Base-by-base conservation (phyloP, 2,113 vertebrate genomes). In the Siniperca chuatsi region DNA sequence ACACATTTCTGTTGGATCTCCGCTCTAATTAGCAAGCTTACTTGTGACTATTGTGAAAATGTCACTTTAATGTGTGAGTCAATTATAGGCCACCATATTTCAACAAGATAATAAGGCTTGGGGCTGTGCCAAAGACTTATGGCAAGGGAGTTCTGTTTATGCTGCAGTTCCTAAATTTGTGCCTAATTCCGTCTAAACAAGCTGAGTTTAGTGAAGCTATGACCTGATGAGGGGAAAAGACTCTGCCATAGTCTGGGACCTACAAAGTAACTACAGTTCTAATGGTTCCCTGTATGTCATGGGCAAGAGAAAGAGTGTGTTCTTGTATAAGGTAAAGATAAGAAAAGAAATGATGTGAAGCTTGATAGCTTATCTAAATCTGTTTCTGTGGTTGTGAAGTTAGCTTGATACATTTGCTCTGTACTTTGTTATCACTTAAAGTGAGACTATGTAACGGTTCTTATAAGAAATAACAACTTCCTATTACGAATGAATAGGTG, bases 41-140 rank as follows among this genome's bases (percentile, higher is more conserved):
- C 84, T 80, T 35, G 80, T 33, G 72, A 78, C 79, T 76, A 88
- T 85, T 90, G 83, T 90, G 76, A 21, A 82, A 90, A 87, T 62
- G 76, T 68, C 67, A 79, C 79, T 83, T 86, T 83, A 89, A 88
- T 71, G 44, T 67, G 71, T 7, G 81, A 81, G 82, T 90, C 83
- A 85, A 91, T 92, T 90, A 84, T 46, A 71, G 88, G 71, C 65
- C 77, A 55, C 64, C 55, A 25, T 85, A 72, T 80, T 88, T 90
- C 80, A 90, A 61, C 21, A 16, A 50, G 76, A 79, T 82, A 90
- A 90, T 84, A 74, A 79, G 71, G 71, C 65, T 62, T 79, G 83
- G 70, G 10, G 46, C 73, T 20, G 62, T 40, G 78, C 79, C 89
- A 89, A 55, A 75, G 46, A 72, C 40, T 20, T 11, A 37, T 2